Conservation (phyloP, 2,888 invertebrate species). For the Physocephala rufipes region DNA sequence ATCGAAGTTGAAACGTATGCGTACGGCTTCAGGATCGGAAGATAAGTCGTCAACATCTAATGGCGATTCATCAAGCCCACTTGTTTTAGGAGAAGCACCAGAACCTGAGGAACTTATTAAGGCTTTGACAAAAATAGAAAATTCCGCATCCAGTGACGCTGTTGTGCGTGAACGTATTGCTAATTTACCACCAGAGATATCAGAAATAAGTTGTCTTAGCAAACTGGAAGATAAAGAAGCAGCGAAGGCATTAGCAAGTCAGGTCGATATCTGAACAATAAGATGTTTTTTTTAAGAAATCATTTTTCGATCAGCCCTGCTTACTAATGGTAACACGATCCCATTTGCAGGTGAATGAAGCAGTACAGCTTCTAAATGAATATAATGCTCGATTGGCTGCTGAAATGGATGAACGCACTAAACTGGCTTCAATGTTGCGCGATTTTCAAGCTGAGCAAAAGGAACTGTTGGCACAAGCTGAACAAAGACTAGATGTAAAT, state of each 20-base stretch:
- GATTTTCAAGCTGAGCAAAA: conserved; percentile 89
- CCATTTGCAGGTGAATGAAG: conserved; percentile 72
- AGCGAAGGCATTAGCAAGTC: conserved; percentile 78
- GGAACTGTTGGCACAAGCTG: conserved; percentile 85
- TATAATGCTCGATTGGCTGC: conserved; percentile 87
- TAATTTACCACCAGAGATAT: conserved; percentile 92
- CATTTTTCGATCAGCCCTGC: too few species aligned
- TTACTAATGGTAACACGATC: background rate
- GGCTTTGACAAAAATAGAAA: conserved; percentile 85
- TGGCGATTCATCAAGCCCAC: conserved; percentile 71
- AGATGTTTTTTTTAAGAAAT: too few species aligned
- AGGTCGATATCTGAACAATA: conserved; percentile 68
- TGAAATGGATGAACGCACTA: conserved; percentile 90
- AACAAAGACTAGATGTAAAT: conserved; percentile 83
- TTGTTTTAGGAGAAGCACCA: conserved; percentile 83
- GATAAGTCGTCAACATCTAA: conserved; percentile 35
- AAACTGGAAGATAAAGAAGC: conserved; percentile 87
- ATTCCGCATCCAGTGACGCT: conserved; percentile 95
- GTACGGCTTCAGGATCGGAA: conserved; percentile 67
- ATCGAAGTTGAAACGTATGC: conserved; percentile 55
- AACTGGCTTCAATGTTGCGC: conserved; percentile 84
- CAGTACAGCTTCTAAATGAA: conserved; percentile 84
- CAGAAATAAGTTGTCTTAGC: conserved; percentile 85
- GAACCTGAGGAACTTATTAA: conserved; percentile 93
- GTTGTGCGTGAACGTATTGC: conserved; percentile 92